These are phyloP conservation scores for Coptotermes formosanus DNA, from an alignment of 1,140 invertebrate species.

Conservation along the genomic window DNA sequence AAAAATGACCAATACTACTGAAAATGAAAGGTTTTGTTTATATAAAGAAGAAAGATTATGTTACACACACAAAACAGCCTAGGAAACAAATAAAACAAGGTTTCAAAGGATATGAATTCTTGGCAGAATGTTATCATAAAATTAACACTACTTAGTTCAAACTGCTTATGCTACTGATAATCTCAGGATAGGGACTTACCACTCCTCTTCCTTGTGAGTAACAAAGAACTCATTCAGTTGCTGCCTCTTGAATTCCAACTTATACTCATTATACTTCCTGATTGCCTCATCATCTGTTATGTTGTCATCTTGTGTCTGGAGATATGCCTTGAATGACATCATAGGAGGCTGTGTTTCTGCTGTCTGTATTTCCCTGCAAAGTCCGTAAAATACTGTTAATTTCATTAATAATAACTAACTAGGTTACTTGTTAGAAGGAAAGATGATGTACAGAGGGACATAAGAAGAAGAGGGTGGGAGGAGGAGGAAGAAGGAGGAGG, in stretches of 20 bases:
- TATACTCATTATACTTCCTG: slow-evolving; percentile 98
- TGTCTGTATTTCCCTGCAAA: slow-evolving; percentile 30
- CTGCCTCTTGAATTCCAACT: slow-evolving; percentile 92
- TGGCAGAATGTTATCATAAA: not conserved
- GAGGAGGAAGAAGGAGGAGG: too few species aligned
- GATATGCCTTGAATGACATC: slow-evolving; percentile 96
- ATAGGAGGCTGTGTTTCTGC: slow-evolving; percentile 84
- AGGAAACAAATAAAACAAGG: too few species aligned
- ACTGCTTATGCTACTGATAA: not conserved
- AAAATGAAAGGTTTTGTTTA: too few species aligned
- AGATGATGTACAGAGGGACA: too few species aligned
- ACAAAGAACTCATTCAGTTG: slow-evolving; percentile 99
- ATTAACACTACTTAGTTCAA: not conserved
- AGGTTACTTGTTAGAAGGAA: too few species aligned
- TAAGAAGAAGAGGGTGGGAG: too few species aligned
- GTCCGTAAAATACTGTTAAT: too few species aligned
- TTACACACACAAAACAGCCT: too few species aligned
- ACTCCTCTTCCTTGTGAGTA: slow-evolving; percentile 99
- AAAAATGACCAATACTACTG: too few species aligned
- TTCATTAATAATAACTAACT: too few species aligned
- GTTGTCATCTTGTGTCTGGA: slow-evolving; percentile 93
- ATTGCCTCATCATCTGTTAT: slow-evolving; percentile 97
- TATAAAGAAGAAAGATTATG: too few species aligned
- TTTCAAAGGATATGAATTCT: too few species aligned
- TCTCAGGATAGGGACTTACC: slow-evolving; percentile 66